Conservation (phyloP, 2,113 vertebrate genomes). For the Lasiurus cinereus region DNA sequence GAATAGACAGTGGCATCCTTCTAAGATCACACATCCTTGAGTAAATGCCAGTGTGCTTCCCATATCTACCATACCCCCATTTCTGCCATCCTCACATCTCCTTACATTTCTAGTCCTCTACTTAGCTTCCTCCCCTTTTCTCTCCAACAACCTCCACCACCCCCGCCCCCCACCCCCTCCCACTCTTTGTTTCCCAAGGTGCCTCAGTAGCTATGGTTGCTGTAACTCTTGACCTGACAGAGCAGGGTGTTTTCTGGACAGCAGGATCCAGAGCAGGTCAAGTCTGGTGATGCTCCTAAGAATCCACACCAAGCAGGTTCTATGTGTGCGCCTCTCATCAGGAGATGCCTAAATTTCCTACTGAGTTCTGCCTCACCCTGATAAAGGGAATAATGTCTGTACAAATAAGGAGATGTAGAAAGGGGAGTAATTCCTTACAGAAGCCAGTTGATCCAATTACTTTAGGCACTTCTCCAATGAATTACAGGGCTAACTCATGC, state of each 20-base stretch:
- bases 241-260: neutral
- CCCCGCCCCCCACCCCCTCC: no score
- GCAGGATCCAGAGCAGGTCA: neutral
- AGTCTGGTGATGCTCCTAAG: neutral
- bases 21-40: no score
- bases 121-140: neutral
- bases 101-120: neutral
- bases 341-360: neutral
- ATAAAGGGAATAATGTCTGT: neutral
- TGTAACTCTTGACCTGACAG: neutral
- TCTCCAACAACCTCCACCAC: neutral
- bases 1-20: neutral
- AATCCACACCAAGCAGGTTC: neutral
- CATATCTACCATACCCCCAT: neutral
- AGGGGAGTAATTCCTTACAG: neutral
- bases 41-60: neutral
- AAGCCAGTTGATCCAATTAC: neutral
- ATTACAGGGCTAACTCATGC: neutral
- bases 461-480: neutral
- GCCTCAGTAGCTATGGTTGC: neutral
- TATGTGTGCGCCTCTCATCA: accelerated
- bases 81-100: neutral
- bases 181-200: neutral
- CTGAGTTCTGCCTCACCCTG: neutral
- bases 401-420: neutral